Base-by-base conservation (phyloP, 2,113 vertebrate genomes). In the Gila orcuttii region DNA sequence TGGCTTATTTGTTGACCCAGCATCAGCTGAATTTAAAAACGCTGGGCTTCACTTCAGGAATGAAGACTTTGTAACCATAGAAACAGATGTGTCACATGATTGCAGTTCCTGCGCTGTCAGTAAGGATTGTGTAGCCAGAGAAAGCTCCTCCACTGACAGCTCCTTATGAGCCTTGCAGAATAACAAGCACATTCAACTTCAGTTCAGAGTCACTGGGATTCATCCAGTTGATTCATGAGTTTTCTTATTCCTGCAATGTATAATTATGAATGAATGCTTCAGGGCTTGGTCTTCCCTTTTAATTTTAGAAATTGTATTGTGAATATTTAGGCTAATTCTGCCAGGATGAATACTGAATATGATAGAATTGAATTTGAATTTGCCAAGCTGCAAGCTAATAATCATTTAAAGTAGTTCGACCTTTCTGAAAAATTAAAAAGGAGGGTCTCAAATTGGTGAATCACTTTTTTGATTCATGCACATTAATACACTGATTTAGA, bases 41-140 rank as follows among this genome's bases (percentile, higher is more conserved):
- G 62, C 78, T 82, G 59, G 57, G 76, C 85, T 82, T 88, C 69
- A 85, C 87, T 91, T 85, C 62, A 47, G 68, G 80, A 89, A 87
- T 81, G 83, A 88, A 89, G 88, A 74, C 86, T 89, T 83, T 33
- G 90, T 92, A 88, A 86, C 90, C 85, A 89, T 91, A 88, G 91
- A 89, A 91, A 92, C 91, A 86, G 87, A 88, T 82, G 5, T 85
- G 85, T 91, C 85, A 88, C 84, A 83, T 90, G 90, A 89, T 88
- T 79, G 81, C 76, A 83, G 87, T 84, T 87, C 82, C 86, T 69
- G 69, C 83, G 77, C 89, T 91, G 91, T 92, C 91, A 90, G 90
- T 83, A 86, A 89, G 87, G 90, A 92, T 90, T 85, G 85, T 74
- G 68, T 55, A 85, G 57, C 79, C 50, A 23, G 87, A 86, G 79